Base-by-base conservation (phyloP, 2,888 invertebrate genomes). In the Perdita meconis region DNA sequence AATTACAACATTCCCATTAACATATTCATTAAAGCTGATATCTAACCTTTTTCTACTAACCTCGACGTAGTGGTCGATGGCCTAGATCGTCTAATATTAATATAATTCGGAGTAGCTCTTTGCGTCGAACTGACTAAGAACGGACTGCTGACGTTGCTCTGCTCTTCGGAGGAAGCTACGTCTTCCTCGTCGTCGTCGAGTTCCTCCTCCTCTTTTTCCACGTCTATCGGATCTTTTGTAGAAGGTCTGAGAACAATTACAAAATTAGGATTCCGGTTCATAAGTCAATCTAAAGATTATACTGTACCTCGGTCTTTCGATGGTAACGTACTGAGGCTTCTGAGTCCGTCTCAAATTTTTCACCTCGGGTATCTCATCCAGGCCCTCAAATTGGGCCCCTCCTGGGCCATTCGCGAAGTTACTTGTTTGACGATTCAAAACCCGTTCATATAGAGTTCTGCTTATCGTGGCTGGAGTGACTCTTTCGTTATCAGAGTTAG, bases 391-490 rank as follows among this genome's bases (percentile, higher is more conserved):
- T 6, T 95, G 95, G 0, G 93, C 93, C 57, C 93, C 93, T 66
- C 94, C 95, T 0, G 95, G 94, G 3, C 94, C 94, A 74, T 94
- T 93, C 0, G 89, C 87, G 65, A 90, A 92, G 24, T 87, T 87
- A 0, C 70, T 78, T 2, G 85, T 78, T 51, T 92, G 92, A 5
- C 91, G 89, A 83, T 90, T 94, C 2, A 97, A 92, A 0, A 97
- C 96, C 86, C 96, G 95, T 88, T 97, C 95, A 88, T 96, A 97
- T 0, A 97, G 93, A 53, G 95, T 95, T 91, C 96, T 96, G 91
- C 96, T 96, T 84, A 96, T 95, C 0, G 95, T 93, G 0, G 95
- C 93, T 10, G 95, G 94, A 0, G 96, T 95, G 0, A 94, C 94
- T 8, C 77, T 81, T 26, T 87, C 88, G 34, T 67, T 78, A 10